These are phyloP conservation scores for Drosophila imparisetae DNA, from an alignment of 2,888 invertebrate species.

Conservation along the genomic window DNA sequence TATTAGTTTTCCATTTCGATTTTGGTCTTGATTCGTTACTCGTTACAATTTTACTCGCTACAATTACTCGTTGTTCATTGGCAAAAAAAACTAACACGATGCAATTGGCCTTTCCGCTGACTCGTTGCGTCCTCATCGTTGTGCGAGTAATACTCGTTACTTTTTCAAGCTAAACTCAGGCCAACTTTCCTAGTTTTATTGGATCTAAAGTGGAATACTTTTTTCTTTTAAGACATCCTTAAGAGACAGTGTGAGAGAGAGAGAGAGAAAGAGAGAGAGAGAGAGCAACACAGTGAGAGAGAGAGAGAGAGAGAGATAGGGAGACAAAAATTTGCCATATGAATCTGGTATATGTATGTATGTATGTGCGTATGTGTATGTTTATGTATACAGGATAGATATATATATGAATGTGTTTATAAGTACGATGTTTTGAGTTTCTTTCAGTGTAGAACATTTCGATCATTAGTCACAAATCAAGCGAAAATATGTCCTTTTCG, in stretches of 20 bases:
- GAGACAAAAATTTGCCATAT: background rate
- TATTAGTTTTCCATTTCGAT: background rate
- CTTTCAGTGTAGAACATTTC: constrained; percentile 4
- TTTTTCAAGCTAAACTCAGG: constrained; percentile 3
- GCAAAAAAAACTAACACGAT: background rate
- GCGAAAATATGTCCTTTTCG: background rate
- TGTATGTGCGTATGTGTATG: background rate
- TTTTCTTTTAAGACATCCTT: constrained; percentile 17
- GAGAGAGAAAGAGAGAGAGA: constrained; percentile 9
- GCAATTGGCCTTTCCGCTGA: constrained; percentile 5
- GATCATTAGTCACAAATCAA: background rate
- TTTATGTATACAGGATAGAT: background rate
- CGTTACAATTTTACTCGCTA: constrained; percentile 11
- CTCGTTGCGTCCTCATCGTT: background rate
- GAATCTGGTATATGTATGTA: constrained; percentile 6
- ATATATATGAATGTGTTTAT: background rate
- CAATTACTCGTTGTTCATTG: background rate
- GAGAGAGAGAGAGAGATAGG: background rate
- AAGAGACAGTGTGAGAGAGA: constrained; percentile 8
- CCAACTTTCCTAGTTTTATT: constrained; percentile 15
- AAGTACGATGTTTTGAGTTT: background rate
- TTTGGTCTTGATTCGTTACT: background rate
- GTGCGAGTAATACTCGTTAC: constrained; percentile 5
- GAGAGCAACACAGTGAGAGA: background rate
- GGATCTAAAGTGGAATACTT: constrained; percentile 18